Evolutionary conservation across 2,113 vertebrate genomes (phyloP).

Genomic region (Bubo scandiacus): DNA sequence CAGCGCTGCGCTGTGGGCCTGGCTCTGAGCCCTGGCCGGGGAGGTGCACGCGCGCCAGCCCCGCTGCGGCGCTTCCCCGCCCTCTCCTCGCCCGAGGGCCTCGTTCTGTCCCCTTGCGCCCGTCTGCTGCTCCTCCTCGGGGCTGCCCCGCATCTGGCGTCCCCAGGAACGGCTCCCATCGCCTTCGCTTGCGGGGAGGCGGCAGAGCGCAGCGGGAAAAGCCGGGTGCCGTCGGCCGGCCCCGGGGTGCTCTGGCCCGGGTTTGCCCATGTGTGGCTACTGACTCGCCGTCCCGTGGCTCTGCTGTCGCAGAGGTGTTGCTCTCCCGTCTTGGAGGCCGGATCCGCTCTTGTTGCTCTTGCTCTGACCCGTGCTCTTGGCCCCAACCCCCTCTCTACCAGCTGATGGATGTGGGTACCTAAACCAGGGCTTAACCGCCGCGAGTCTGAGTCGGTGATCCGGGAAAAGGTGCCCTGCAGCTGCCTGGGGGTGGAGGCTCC

Average conservation of each 20-base stretch:
- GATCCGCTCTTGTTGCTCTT: not conserved
- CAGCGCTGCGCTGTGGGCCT: not conserved
- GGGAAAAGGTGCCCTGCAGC: not conserved
- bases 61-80: not conserved
- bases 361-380: not conserved
- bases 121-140: not conserved
- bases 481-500: not conserved
- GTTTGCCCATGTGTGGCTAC: not conserved
- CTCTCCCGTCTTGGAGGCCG: not conserved
- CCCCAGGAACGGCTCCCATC: not conserved
- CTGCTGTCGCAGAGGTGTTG: not conserved
- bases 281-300: rapidly evolving
- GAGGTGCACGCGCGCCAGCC: not conserved
- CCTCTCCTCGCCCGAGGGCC: not conserved
- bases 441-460: not conserved
- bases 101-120: rapidly evolving
- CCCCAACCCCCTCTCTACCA: not conserved
- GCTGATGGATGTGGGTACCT: not conserved
- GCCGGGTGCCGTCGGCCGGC: rapidly evolving
- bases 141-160: not conserved
- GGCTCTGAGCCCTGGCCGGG: not conserved
- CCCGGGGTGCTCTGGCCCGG: not conserved
- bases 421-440: not conserved
- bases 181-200: not conserved
- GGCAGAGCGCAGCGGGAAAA: not conserved